Conservation (phyloP, 2,113 vertebrate species). For the Garra rufa region DNA sequence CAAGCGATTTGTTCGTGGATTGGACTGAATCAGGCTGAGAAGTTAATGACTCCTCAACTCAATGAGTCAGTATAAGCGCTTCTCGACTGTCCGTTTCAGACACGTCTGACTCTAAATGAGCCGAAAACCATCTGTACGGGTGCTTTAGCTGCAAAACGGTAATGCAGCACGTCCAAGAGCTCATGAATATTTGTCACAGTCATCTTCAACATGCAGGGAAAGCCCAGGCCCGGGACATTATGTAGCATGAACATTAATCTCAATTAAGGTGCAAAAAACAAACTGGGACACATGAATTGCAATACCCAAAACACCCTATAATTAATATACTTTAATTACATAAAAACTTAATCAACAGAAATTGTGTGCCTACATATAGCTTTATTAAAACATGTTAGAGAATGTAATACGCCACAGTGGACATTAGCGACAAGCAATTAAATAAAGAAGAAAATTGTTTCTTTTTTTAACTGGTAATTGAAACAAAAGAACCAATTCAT, state of each 20-base stretch:
- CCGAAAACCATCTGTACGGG: not conserved
- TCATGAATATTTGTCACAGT: not conserved
- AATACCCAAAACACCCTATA: not conserved
- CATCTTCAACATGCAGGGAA: not conserved
- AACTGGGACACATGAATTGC: not conserved
- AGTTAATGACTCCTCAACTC: not conserved
- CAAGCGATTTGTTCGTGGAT: not conserved
- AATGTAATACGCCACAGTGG: conserved; percentile 1
- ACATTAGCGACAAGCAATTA: not conserved
- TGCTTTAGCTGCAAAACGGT: not conserved
- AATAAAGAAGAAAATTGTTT: not conserved
- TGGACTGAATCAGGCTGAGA: not conserved
- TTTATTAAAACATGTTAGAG: conserved; percentile 6
- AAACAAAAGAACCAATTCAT: not conserved
- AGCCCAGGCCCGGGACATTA: not conserved
- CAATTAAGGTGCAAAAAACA: not conserved
- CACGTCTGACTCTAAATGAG: not conserved
- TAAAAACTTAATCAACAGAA: not conserved
- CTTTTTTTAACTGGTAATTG: not conserved
- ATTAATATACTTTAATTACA: not conserved
- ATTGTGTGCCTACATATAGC: conserved; percentile 11
- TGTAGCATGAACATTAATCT: not conserved
- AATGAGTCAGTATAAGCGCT: not conserved
- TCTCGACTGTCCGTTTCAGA: not conserved
- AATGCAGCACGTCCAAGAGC: not conserved